Conservation (phyloP, 2,113 vertebrate species). For the Odontophorus gujanensis region DNA sequence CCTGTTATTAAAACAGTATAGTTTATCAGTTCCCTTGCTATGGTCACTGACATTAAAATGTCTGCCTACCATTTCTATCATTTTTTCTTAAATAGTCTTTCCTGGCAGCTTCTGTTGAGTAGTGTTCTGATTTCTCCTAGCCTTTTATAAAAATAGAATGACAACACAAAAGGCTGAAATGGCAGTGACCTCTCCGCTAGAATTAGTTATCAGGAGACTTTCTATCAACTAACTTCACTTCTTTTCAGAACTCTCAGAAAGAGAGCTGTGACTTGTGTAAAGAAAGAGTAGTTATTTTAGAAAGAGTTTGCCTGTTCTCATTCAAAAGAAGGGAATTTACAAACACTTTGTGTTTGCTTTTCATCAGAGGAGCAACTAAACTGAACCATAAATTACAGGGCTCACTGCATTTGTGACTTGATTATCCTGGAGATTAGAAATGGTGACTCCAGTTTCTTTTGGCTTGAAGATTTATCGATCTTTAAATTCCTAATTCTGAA, state of each 20-base stretch:
- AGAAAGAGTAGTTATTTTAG: conserved; percentile 3
- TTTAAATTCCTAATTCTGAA: background rate
- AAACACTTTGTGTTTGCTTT: conserved; percentile 63
- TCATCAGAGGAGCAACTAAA: conserved; percentile 44
- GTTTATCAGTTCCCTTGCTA: background rate
- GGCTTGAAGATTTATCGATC: background rate
- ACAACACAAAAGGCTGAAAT: conserved; percentile 65
- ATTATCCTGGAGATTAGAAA: background rate
- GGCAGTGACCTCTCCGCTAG: conserved; percentile 76
- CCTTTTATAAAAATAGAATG: conserved; percentile 46
- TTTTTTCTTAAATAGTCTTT: background rate
- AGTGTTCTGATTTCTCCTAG: conserved; percentile 72
- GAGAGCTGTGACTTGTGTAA: background rate
- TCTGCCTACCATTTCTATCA: background rate
- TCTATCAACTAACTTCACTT: conserved; percentile 63
- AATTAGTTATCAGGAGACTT: conserved; percentile 74
- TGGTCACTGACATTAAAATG: background rate
- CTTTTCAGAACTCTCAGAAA: conserved; percentile 58
- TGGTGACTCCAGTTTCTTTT: background rate
- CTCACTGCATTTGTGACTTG: background rate
- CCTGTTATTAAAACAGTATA: background rate
- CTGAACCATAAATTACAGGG: background rate
- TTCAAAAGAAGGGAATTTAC: conserved; percentile 56
- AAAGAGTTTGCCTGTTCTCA: conserved; percentile 9
- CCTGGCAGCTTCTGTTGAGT: conserved; percentile 16